Conservation (phyloP, 2,797 vertebrate species). For the Eospalax fontanierii region DNA sequence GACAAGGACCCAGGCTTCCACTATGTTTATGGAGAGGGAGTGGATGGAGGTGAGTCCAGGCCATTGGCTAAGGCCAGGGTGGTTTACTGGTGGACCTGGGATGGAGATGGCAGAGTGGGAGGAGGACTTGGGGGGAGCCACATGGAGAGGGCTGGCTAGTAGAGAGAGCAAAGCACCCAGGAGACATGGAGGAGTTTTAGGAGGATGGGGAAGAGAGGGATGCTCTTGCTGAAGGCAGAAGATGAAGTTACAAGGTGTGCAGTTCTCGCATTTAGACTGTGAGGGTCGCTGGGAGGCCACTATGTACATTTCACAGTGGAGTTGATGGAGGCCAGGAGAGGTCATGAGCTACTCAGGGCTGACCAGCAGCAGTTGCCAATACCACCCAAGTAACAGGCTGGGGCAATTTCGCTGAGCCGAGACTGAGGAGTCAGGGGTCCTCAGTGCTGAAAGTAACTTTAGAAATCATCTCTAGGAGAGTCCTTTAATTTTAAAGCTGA, state of each 20-base stretch:
- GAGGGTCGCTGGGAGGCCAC: not conserved
- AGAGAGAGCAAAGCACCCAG: not conserved
- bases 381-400: not conserved
- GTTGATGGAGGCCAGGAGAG: not conserved
- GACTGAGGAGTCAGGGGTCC: not conserved
- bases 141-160: not conserved
- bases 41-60: not conserved
- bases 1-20: not conserved
- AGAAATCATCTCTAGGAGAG: not conserved
- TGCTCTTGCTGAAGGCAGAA: not conserved
- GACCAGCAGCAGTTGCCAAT: not conserved
- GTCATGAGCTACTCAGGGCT: not conserved
- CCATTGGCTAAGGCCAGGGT: not conserved
- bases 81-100: not conserved
- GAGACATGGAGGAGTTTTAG: not conserved
- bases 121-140: not conserved
- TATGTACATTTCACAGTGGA: not conserved
- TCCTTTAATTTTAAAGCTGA: not conserved
- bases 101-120: not conserved
- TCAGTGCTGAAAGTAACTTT: not conserved
- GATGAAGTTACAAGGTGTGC: not conserved
- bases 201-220: not conserved
- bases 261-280: not conserved
- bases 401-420: not conserved
- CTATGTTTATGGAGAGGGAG: not conserved